Percentiles rank a stretch among this genome's conserved stretches.
Evolutionary conservation across 2,113 vertebrate genomes (phyloP).

Genomic region (Semnornis frantzii): DNA sequence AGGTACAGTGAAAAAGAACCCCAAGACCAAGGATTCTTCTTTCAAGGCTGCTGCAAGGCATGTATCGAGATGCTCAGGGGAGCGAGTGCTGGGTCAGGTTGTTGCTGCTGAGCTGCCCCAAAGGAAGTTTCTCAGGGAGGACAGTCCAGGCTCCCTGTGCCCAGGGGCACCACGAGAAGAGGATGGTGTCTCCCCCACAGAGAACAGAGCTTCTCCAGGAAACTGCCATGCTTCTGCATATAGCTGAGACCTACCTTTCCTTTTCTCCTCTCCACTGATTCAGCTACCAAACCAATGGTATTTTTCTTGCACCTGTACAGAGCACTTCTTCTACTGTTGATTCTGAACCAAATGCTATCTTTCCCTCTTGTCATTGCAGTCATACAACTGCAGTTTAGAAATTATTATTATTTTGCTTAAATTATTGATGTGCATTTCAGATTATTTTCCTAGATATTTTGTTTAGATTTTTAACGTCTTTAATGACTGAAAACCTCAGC

Average conservation of each 20-base stretch:
- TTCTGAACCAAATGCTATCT: not conserved
- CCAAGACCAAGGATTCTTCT: not conserved
- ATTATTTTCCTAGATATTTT: not conserved
- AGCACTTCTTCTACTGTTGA: not conserved
- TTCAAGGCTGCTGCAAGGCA: not conserved
- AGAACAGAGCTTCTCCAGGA: not conserved
- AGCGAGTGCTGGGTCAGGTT: not conserved
- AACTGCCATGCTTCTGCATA: not conserved
- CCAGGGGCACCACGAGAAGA: fast-evolving
- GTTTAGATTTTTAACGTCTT: not conserved
- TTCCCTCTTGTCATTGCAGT: fast-evolving
- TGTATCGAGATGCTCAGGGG: fast-evolving
- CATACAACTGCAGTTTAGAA: not conserved
- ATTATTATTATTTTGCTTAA: not conserved
- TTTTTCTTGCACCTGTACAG: not conserved
- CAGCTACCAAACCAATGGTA: fast-evolving
- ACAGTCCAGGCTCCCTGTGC: fast-evolving
- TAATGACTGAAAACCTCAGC: not conserved
- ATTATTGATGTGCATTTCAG: not conserved
- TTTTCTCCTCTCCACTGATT: not conserved
- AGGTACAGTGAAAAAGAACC: not conserved
- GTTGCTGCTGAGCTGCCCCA: not conserved
- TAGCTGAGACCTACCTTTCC: not conserved
- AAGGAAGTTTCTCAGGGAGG: fast-evolving
- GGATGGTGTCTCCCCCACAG: not conserved